These are phyloP conservation scores for Silurus aristotelis DNA, from an alignment of 2,797 vertebrate species.

Conservation along the genomic window DNA sequence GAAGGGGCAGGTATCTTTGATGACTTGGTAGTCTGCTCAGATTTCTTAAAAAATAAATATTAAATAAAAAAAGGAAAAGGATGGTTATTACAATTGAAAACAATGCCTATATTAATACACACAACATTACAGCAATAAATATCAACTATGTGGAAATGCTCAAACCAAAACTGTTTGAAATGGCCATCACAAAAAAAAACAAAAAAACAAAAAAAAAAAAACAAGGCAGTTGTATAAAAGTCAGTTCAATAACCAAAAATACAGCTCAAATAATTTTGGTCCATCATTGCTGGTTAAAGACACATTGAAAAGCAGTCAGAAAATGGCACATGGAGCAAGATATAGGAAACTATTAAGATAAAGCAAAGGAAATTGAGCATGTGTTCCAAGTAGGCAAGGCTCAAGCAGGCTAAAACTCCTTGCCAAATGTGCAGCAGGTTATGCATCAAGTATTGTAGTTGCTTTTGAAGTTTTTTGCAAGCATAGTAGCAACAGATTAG, in stretches of 20 bases:
- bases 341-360: too few relatives aligned
- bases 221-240: not conserved
- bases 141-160: too few relatives aligned
- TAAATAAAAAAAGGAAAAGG: conserved; percentile 11
- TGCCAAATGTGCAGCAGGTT: too few relatives aligned
- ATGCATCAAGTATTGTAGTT: too few relatives aligned
- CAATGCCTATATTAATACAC: too few relatives aligned
- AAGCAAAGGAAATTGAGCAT: too few relatives aligned
- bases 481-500: too few relatives aligned
- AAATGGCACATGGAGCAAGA: not conserved
- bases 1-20: conserved; percentile 85
- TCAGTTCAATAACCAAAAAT: not conserved
- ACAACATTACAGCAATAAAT: not conserved
- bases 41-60: conserved; percentile 71
- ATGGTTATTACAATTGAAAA: not conserved
- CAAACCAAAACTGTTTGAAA: not conserved
- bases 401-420: too few relatives aligned
- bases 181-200: not conserved
- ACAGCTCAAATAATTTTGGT: not conserved
- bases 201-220: too few relatives aligned
- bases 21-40: conserved; percentile 76
- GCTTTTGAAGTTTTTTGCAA: too few relatives aligned
- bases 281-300: not conserved
- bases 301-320: not conserved
- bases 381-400: too few relatives aligned